Conservation (phyloP, 2,888 invertebrate genomes). For the Sericinus montela region DNA sequence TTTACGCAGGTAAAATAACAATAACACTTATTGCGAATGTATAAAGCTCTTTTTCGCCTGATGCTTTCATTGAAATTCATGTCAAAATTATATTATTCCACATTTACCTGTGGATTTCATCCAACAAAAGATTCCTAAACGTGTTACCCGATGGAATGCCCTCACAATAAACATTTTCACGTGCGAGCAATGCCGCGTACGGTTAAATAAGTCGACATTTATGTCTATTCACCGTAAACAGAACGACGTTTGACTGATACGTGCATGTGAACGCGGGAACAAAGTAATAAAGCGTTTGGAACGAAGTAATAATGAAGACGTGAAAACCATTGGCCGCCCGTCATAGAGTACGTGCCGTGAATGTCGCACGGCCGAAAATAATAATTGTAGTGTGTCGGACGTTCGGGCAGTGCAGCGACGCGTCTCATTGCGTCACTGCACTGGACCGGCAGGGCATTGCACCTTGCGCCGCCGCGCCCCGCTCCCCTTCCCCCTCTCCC, state of each 20-base stretch:
- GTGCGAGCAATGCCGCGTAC: conserved; percentile 25
- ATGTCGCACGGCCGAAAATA: conserved; percentile 71
- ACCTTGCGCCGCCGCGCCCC: conserved; percentile 47
- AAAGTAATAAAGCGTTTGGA: conserved; percentile 25
- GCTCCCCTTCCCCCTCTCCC: conserved; percentile 25
- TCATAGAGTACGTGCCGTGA: conserved; percentile 48
- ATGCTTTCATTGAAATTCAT: conserved; percentile 22
- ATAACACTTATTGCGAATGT: conserved; percentile 30
- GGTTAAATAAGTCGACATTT: conserved; percentile 35
- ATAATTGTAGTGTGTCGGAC: conserved; percentile 37
- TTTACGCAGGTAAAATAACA: conserved; percentile 29
- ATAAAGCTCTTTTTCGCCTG: conserved; percentile 39
- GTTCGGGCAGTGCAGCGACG: conserved; percentile 64
- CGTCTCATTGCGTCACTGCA: conserved; percentile 70
- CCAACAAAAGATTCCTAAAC: conserved; percentile 52
- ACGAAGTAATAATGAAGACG: conserved; percentile 35
- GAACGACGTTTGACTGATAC: conserved; percentile 7
- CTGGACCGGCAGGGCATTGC: conserved; percentile 68
- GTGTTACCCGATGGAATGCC: conserved; percentile 43
- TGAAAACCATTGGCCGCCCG: conserved; percentile 42
- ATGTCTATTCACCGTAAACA: conserved; percentile 29
- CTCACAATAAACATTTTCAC: conserved; percentile 43
- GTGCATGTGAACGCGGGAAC: background rate
- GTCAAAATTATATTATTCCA: conserved; percentile 48
- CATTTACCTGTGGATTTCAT: conserved; percentile 50